Conservation (phyloP, 1,140 invertebrate species). For the Pristionchus pacificus region DNA sequence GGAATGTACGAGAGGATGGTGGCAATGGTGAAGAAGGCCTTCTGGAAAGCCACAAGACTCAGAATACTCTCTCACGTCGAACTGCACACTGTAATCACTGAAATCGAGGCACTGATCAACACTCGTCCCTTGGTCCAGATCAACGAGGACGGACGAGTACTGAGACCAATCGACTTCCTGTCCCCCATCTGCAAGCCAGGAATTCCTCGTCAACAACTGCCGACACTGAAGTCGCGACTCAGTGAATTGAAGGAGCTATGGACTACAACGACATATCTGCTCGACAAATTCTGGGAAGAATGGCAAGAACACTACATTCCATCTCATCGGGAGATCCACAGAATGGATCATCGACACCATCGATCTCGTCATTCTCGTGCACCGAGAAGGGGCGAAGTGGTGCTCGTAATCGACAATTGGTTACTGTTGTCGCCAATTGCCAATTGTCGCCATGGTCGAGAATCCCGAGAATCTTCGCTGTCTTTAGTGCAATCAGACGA, state of each 20-base stretch:
- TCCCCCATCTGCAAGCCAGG: background rate
- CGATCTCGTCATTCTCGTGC: background rate
- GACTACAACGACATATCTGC: no score
- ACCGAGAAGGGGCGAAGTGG: background rate
- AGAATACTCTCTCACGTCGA: constrained; percentile 19
- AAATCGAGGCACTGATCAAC: constrained; percentile 19
- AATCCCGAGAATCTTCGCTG: no score
- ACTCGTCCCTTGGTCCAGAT: constrained; percentile 15
- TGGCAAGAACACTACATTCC: background rate
- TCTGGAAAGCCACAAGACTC: constrained; percentile 4
- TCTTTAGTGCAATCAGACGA: no score
- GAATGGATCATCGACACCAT: background rate
- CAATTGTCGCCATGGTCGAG: no score
- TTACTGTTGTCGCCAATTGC: no score
- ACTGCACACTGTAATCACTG: constrained; percentile 8
- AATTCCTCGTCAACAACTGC: no score
- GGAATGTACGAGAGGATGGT: constrained; percentile 22
- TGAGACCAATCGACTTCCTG: constrained; percentile 26
- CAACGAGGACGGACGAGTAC: constrained; percentile 10
- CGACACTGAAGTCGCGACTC: no score
- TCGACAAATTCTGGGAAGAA: background rate
- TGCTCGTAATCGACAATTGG: background rate
- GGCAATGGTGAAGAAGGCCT: constrained; percentile 19
- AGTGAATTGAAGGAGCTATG: no score
- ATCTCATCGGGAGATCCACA: background rate